A percentile compares a stretch with the other conserved stretches of the same genome.
Conservation (phyloP, 2,888 invertebrate species). For the Diadegma fenestrale region DNA sequence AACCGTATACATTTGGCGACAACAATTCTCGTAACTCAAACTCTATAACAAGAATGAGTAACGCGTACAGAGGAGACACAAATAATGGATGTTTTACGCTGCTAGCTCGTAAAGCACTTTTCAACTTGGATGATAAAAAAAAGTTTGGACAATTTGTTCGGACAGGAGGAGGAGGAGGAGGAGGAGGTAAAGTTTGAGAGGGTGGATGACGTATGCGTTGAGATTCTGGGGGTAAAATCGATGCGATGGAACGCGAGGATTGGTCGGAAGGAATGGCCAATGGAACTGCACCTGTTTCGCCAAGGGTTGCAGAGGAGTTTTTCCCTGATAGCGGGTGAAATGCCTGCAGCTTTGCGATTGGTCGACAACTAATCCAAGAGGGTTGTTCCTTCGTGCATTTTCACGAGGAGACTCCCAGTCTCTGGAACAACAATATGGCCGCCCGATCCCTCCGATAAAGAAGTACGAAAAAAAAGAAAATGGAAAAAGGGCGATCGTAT, state of each 20-base stretch:
- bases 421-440: constrained; percentile 53
- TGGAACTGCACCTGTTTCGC: constrained; percentile 57
- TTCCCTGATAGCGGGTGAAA: constrained; percentile 78
- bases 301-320: constrained; percentile 69
- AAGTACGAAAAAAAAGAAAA: constrained; percentile 23
- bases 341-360: constrained; percentile 71
- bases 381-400: constrained; percentile 71
- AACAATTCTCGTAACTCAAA: constrained; percentile 48
- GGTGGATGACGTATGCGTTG: constrained; percentile 54
- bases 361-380: constrained; percentile 74
- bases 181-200: constrained; percentile 32
- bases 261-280: constrained; percentile 59
- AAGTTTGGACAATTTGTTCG: constrained; percentile 76
- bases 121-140: constrained; percentile 75
- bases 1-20: constrained; percentile 21
- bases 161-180: not conserved
- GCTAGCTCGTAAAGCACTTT: constrained; percentile 78
- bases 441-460: constrained; percentile 41
- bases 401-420: constrained; percentile 26
- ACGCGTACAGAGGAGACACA: constrained; percentile 70
- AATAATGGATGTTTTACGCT: constrained; percentile 66
- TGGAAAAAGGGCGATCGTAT: constrained; percentile 12
- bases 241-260: constrained; percentile 67
- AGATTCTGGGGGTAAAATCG: constrained; percentile 61
- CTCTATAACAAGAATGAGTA: constrained; percentile 25